A percentile compares a stretch with the other conserved stretches of the same genome.
These are phyloP conservation scores for Rhagoletis zephyria DNA, from an alignment of 1,140 invertebrate genomes.

Conservation along the genomic window DNA sequence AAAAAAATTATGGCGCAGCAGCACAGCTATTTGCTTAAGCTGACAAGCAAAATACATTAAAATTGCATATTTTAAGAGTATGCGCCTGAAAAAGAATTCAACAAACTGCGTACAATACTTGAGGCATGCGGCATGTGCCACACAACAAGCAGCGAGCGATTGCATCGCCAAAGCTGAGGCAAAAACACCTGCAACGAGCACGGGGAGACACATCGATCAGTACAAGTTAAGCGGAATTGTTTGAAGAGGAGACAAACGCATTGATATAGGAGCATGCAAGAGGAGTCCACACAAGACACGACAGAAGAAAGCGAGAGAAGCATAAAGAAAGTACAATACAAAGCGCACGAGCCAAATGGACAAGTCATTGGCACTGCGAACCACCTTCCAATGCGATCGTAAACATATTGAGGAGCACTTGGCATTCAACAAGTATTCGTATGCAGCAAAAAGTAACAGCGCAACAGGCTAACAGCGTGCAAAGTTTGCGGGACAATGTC, in stretches of 20 bases:
- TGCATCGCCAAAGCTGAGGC: neutral
- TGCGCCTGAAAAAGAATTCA: neutral
- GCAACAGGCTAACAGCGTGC: neutral
- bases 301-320: neutral
- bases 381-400: neutral
- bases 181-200: conserved; percentile 28
- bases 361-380: no score
- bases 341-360: neutral
- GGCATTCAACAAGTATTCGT: neutral
- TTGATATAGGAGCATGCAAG: no score
- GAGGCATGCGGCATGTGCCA: conserved; percentile 1
- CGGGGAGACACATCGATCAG: neutral
- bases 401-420: neutral
- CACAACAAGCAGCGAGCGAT: neutral
- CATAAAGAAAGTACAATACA: neutral
- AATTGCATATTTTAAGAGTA: neutral
- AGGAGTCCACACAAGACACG: no score
- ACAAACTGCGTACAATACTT: neutral
- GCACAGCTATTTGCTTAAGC: neutral
- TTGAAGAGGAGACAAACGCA: no score
- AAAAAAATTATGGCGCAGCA: neutral
- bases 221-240: no score
- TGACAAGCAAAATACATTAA: neutral
- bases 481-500: neutral
- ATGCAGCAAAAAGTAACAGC: neutral